phyloP scores from a whole-genome alignment of 2,888 invertebrate species.

The Deroplatys truncata region DNA sequence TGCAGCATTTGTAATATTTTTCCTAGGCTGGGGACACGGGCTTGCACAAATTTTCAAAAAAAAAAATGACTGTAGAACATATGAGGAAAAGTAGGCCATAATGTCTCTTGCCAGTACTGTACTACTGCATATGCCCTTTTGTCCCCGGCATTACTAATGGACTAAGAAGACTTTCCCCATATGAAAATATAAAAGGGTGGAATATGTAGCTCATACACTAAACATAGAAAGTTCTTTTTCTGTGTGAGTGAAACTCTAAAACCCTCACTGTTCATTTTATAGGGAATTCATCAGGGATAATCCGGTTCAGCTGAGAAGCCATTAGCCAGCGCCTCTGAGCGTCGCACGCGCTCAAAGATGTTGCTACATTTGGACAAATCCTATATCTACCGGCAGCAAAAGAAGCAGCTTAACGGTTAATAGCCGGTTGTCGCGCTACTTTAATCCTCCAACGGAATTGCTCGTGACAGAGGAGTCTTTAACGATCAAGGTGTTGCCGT shows the following conservation, averaged over 20 bases:
- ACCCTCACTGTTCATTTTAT: not conserved
- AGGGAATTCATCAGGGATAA: slow-evolving; percentile 10
- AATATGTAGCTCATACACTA: not conserved
- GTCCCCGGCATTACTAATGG: slow-evolving; percentile 3
- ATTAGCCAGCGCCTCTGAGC: not conserved
- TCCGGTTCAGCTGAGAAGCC: slow-evolving; percentile 2
- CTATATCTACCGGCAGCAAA: not conserved
- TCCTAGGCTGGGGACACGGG: too few relatives aligned
- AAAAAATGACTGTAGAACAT: too few relatives aligned
- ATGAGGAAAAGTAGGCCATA: not conserved
- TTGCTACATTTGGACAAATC: not conserved
- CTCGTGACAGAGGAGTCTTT: not conserved
- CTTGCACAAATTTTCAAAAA: too few relatives aligned
- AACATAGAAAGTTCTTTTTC: not conserved
- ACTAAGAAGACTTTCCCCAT: not conserved
- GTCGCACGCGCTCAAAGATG: not conserved
- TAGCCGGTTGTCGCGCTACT: not conserved
- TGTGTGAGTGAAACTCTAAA: not conserved
- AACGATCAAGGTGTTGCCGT: not conserved
- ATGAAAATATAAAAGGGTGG: not conserved
- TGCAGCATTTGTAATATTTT: too few relatives aligned
- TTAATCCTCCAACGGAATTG: not conserved
- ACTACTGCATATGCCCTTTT: not conserved
- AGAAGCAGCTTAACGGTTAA: not conserved
- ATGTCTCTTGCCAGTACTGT: not conserved